Evolutionary conservation across 2,888 invertebrate species (phyloP), one percentile per base, ranked within the genome.

Genomic region (Oscheius sp.): DNA sequence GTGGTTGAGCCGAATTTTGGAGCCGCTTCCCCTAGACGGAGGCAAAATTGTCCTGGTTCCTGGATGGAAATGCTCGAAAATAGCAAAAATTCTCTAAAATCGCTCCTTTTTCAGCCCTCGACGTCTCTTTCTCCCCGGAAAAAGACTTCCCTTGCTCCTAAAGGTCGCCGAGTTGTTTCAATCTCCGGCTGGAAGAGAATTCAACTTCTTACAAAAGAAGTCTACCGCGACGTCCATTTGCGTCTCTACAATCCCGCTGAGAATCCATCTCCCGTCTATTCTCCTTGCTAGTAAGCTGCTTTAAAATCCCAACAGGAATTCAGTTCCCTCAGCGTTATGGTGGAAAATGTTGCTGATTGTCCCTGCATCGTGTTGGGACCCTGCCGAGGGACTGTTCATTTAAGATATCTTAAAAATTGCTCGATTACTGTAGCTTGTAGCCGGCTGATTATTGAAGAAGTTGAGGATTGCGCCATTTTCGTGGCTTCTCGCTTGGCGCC

Each of bases 301-400:
- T 27, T 18, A 16, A 13, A 18, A 18, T n/a, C n/a, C 13, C 18
- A 16, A n/a, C n/a, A n/a, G n/a, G n/a, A n/a, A 23, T 66, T 52
- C 66, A 66, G 66, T 21, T 52, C 29, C n/a, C 52, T 66, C n/a
- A 27, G 52, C 9, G 49, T 35, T 7, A 52, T 52, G 13, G n/a
- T 66, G 18, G 52, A 66, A 25, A 52, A 66, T 27, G 27, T 66
- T 3, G 25, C 52, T 18, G 52, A 66, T 29, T 66, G 66, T 66
- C 52, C 66, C 1, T 66, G 66, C n/a, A 21, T 66, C 25, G n/a
- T 66, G 13, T n/a, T 66, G 16, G 66, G 66, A 25, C 66, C 66
- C 5, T 66, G 66, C 49, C 12, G 49, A 13, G 66, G 66, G n/a
- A 66, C 66, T 7, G 66, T 66, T 1, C 23, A 35, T 16, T 27